These are phyloP conservation scores for Champsocephalus gunnari DNA, from an alignment of 2,797 vertebrate species.

Conservation along the genomic window DNA sequence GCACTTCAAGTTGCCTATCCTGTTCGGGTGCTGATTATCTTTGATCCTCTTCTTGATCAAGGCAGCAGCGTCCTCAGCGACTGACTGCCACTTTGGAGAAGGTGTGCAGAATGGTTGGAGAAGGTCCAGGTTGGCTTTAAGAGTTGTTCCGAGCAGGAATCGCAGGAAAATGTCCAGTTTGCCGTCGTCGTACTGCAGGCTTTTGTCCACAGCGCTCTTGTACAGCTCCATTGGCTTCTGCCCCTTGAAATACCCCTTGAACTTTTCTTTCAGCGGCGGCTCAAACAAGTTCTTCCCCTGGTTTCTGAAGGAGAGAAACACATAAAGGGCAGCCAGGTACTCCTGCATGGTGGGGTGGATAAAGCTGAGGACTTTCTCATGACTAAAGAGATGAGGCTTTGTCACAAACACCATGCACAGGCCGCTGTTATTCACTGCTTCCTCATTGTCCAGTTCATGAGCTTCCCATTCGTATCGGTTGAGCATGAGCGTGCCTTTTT, in stretches of 20 bases:
- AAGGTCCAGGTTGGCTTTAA: constrained; percentile 68
- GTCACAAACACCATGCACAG: constrained; percentile 73
- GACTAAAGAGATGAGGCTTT: constrained; percentile 58
- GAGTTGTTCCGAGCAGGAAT: constrained; percentile 81
- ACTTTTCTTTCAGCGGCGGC: constrained; percentile 36
- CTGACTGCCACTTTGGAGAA: constrained; percentile 24
- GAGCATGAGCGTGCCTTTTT: constrained; percentile 61
- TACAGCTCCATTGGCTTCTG: constrained; percentile 57
- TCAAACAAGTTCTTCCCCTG: constrained; percentile 71
- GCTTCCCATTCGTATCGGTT: constrained; percentile 54
- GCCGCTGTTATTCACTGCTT: constrained; percentile 67
- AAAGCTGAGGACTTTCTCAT: constrained; percentile 74
- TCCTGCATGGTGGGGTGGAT: constrained; percentile 85
- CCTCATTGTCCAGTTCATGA: neutral
- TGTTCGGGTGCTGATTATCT: constrained; percentile 56
- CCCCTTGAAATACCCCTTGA: constrained; percentile 47
- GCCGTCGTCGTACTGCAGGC: constrained; percentile 58
- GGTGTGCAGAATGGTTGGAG: constrained; percentile 57
- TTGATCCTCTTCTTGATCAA: constrained; percentile 74
- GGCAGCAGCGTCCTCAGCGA: constrained; percentile 36
- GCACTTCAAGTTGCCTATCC: constrained; percentile 57
- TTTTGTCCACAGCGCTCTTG: constrained; percentile 73
- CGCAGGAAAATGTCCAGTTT: constrained; percentile 79
- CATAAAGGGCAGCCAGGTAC: constrained; percentile 83
- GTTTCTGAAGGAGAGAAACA: constrained; percentile 69